A percentile compares a stretch with the other conserved stretches of the same genome.
These are phyloP conservation scores for Drosophila pandora DNA, from an alignment of 1,140 invertebrate genomes.

Conservation along the genomic window DNA sequence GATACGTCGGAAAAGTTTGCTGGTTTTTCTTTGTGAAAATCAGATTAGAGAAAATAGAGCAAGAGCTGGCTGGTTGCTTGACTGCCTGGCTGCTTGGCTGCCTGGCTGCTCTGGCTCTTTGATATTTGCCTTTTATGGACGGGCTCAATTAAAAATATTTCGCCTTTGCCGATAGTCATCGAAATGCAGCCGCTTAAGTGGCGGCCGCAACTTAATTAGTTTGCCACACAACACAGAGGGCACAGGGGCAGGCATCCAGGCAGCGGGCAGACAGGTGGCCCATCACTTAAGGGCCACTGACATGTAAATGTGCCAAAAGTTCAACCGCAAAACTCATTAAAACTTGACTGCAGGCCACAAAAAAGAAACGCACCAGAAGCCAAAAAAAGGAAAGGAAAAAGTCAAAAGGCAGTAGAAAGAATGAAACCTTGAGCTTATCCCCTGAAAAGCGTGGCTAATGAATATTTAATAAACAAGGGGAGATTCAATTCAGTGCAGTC, in stretches of 20 bases:
- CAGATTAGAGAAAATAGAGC: slow-evolving; percentile 67
- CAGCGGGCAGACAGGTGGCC: slow-evolving; percentile 63
- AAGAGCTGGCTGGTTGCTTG: slow-evolving; percentile 16
- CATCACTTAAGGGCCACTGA: slow-evolving; percentile 71
- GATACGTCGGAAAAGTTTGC: slow-evolving; percentile 50
- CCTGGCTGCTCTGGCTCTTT: slow-evolving; percentile 34
- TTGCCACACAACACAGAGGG: slow-evolving; percentile 42
- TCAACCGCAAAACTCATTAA: slow-evolving; percentile 66
- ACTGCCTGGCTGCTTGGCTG: slow-evolving; percentile 15
- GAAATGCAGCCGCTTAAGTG: slow-evolving; percentile 50
- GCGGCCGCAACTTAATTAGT: slow-evolving; percentile 68
- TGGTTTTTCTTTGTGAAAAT: slow-evolving; percentile 54
- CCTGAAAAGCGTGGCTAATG: slow-evolving; percentile 62
- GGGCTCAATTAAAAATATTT: slow-evolving; percentile 75
- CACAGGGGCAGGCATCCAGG: neutral
- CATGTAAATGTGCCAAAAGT: slow-evolving; percentile 82
- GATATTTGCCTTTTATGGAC: slow-evolving; percentile 68
- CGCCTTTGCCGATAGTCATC: slow-evolving; percentile 54
- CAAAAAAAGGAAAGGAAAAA: slow-evolving; percentile 13
- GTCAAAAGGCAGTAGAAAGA: slow-evolving; percentile 3
- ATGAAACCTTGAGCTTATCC: slow-evolving; percentile 18
- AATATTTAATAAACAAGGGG: slow-evolving; percentile 72
- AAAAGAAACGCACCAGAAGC: slow-evolving; percentile 36
- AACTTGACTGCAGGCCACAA: slow-evolving; percentile 50
- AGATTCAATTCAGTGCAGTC: slow-evolving; percentile 69